Evolutionary conservation across 2,888 invertebrate genomes (phyloP).

Genomic region (Ctenicera cuprea): DNA sequence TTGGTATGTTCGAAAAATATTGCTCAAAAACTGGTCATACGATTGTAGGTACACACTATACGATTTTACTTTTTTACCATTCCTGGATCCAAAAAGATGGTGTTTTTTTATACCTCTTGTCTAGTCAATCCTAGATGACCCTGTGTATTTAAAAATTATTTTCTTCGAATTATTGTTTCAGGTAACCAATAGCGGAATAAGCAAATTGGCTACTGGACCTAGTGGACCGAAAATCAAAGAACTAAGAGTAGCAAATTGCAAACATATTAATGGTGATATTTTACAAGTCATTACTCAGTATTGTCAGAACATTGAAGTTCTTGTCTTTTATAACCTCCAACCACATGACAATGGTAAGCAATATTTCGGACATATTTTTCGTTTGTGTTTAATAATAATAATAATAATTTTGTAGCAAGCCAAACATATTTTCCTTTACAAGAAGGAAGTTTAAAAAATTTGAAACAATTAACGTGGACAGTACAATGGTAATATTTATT

Average conservation of each 20-base stretch:
- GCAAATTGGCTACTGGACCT: slow-evolving; percentile 61
- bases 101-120: no score
- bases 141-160: no score
- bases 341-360: no score
- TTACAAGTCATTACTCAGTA: slow-evolving; percentile 63
- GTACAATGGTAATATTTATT: slow-evolving; percentile 14
- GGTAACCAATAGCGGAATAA: slow-evolving; percentile 67
- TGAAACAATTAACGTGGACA: slow-evolving; percentile 67
- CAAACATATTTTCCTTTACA: slow-evolving; percentile 55
- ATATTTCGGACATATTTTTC: no score
- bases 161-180: slow-evolving; percentile 50
- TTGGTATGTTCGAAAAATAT: no score
- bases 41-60: no score
- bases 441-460: slow-evolving; percentile 58
- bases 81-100: no score
- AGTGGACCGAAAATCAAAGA: slow-evolving; percentile 65
- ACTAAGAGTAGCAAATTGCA: slow-evolving; percentile 66
- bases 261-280: slow-evolving; percentile 52
- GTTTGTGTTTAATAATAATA: not conserved
- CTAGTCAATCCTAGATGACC: no score
- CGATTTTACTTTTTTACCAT: no score
- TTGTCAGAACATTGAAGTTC: slow-evolving; percentile 65
- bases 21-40: no score
- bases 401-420: not conserved
- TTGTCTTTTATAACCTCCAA: slow-evolving; percentile 61